These are phyloP conservation scores for Netelia melanura DNA, from an alignment of 2,888 invertebrate species.

Conservation along the genomic window DNA sequence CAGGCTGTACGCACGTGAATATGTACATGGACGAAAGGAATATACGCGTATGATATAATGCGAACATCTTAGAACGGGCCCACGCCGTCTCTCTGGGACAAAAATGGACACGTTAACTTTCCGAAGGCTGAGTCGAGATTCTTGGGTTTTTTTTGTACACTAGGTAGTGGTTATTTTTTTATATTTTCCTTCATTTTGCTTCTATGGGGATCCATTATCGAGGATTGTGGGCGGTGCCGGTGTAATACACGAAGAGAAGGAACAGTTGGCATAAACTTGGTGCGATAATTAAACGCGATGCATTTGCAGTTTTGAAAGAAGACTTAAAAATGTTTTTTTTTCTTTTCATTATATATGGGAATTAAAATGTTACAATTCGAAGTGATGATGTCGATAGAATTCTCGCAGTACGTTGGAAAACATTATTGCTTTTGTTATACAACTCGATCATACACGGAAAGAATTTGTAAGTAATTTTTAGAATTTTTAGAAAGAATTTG, in stretches of 20 bases:
- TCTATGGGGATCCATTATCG: slow-evolving; percentile 7
- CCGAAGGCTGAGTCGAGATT: slow-evolving; percentile 33
- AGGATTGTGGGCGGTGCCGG: neutral
- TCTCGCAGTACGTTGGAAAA: no score
- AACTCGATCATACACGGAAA: no score
- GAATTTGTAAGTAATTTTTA: no score
- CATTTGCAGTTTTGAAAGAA: no score
- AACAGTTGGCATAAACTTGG: neutral
- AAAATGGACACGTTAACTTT: slow-evolving; percentile 59
- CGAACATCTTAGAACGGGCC: slow-evolving; percentile 54
- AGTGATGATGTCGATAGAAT: no score
- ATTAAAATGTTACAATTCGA: no score
- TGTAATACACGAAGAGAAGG: neutral
- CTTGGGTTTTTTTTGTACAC: neutral
- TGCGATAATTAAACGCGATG: neutral
- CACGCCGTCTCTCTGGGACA: slow-evolving; percentile 54
- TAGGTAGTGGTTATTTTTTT: no score
- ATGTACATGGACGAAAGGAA: slow-evolving; percentile 54
- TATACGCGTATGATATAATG: slow-evolving; percentile 62
- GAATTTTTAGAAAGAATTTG: no score
- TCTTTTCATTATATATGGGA: no score
- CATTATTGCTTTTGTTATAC: no score
- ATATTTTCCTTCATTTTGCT: no score
- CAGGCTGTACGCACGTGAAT: slow-evolving; percentile 55
- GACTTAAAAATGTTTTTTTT: no score